Conservation (phyloP, 2,888 invertebrate species). For the Oscheius sp. region DNA sequence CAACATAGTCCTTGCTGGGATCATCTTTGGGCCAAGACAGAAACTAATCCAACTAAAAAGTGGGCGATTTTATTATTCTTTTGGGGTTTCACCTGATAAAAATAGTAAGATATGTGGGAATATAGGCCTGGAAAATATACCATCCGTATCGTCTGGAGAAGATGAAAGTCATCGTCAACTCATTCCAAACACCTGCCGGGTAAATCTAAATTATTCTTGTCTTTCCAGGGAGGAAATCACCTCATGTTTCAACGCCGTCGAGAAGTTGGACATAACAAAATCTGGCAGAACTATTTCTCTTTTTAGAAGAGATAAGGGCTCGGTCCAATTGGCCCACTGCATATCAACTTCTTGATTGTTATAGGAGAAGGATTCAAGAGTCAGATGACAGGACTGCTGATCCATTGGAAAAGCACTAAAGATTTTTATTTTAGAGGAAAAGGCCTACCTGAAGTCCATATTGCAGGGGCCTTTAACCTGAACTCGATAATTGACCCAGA, state of each 20-base stretch:
- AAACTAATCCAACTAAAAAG: slow-evolving; percentile 62
- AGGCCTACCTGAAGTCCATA: slow-evolving; percentile 58
- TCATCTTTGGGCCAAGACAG: slow-evolving; percentile 62
- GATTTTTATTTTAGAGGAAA: not conserved
- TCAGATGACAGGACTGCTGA: slow-evolving; percentile 64
- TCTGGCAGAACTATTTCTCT: slow-evolving; percentile 68
- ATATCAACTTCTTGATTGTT: slow-evolving; percentile 64
- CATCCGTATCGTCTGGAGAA: slow-evolving; percentile 69
- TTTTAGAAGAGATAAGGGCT: slow-evolving; percentile 57
- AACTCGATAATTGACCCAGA: slow-evolving; percentile 68
- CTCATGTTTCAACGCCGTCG: slow-evolving; percentile 58
- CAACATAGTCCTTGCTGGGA: slow-evolving; percentile 67
- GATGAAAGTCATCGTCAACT: slow-evolving; percentile 66
- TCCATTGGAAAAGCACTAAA: slow-evolving; percentile 66
- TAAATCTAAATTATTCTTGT: slow-evolving; percentile 48
- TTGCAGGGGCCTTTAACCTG: slow-evolving; percentile 62
- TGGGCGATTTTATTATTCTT: not conserved
- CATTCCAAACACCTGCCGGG: slow-evolving; percentile 69
- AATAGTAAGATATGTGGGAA: slow-evolving; percentile 70
- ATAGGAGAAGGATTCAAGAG: slow-evolving; percentile 68
- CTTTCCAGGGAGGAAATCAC: slow-evolving; percentile 17
- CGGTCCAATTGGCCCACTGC: slow-evolving; percentile 63
- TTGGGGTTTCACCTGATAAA: slow-evolving; percentile 66
- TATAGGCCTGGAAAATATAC: slow-evolving; percentile 70
- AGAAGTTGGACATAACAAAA: slow-evolving; percentile 63